These are phyloP conservation scores for Rhabditophanes sp. DNA, from an alignment of 2,888 invertebrate genomes.

Conservation along the genomic window DNA sequence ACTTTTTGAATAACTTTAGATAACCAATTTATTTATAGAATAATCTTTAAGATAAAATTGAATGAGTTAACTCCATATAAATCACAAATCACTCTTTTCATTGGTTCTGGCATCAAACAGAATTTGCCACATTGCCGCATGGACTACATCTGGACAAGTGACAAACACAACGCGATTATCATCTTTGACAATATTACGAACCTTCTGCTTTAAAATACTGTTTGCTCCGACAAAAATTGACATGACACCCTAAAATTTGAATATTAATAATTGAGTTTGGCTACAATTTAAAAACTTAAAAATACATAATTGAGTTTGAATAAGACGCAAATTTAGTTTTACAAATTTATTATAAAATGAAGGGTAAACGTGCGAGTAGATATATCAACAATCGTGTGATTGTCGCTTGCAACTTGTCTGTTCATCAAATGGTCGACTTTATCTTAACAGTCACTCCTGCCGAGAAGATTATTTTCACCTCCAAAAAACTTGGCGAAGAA, in stretches of 20 bases:
- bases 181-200: slow-evolving; percentile 20
- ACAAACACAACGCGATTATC: slow-evolving; percentile 27
- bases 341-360: neutral
- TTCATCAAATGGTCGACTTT: slow-evolving; percentile 10
- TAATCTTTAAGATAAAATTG: too few relatives aligned
- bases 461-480: slow-evolving; percentile 17
- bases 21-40: too few relatives aligned
- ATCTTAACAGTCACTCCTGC: slow-evolving; percentile 14
- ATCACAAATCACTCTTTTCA: too few relatives aligned
- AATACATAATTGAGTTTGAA: too few relatives aligned
- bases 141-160: slow-evolving; percentile 41
- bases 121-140: slow-evolving; percentile 31
- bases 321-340: neutral
- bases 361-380: too few relatives aligned
- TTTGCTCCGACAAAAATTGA: slow-evolving; percentile 29
- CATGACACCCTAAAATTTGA: slow-evolving; percentile 26
- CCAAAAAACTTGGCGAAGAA: slow-evolving; percentile 19
- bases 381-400: too few relatives aligned
- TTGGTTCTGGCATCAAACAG: too few relatives aligned
- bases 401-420: too few relatives aligned
- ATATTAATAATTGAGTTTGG: too few relatives aligned
- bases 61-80: too few relatives aligned
- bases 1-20: too few relatives aligned
- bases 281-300: too few relatives aligned
- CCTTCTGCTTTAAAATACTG: slow-evolving; percentile 15